Base-by-base conservation (phyloP, 2,797 vertebrate species). In the Halcyon badia region DNA sequence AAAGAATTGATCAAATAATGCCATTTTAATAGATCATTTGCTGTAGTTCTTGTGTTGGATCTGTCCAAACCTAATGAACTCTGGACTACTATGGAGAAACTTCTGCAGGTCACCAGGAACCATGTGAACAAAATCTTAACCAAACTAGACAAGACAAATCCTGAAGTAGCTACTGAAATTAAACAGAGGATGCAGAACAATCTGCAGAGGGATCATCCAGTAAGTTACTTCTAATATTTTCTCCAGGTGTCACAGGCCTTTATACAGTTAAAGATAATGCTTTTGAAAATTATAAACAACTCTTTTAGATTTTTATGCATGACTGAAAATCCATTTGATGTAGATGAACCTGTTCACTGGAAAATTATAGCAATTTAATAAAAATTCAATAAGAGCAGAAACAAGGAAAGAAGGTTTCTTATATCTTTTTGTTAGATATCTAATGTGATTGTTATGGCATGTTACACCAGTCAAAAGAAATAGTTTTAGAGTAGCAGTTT, bases 131-230 rank as follows among this genome's bases (percentile, higher is more conserved):
- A 98, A 98, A 97, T 98, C 60, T 96, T 96, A 70, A 95, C 97
- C 78, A 98, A 98, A 91, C 83, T 98, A 48, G 98, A 98, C 76
- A 98, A 98, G 96, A 97, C 96, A 75, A 98, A 98, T 83, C 83
- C 98, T 79, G 98, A 98, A 97, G 84, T 97, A 72, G 96, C 96
- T 91, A 98, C 98, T 94, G 98, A 98, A 86, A 97, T 98, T 77
- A 97, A 97, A 92, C 98, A 97, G 91, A 97, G 95, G 90, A 95
- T 97, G 39, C 87, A 96, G 92, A 98, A 97, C 13, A 95, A 96
- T 61, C 96, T 99, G 89, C 98, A 98, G 52, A 99, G 99, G 97
- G 99, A 99, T 98, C 99, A 99, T 97, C 99, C 99, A 28, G 99
- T 99, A 97, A 98, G 99, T 97, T 92, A 77, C 81, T 96, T 94